phyloP scores from a whole-genome alignment of 2,888 invertebrate genomes.

The Pandemis corylana region DNA sequence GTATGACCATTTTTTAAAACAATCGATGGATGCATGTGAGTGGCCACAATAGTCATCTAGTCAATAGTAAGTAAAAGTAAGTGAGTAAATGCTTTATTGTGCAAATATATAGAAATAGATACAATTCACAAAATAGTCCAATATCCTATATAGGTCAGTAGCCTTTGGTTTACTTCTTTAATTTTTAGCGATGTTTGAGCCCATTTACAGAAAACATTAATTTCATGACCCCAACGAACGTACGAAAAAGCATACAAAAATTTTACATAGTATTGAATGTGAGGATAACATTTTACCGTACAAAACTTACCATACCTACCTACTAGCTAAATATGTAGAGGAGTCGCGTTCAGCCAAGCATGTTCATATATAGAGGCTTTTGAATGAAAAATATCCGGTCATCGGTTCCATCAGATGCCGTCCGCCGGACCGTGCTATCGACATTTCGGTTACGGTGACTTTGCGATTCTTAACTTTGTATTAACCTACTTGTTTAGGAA shows the following conservation, averaged over 20 bases:
- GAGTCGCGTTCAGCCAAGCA: constrained; percentile 21
- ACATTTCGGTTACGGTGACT: constrained; percentile 23
- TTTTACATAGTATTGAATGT: neutral
- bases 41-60: too few species aligned
- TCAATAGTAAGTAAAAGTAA: too few species aligned
- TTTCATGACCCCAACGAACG: too few species aligned
- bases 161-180: too few species aligned
- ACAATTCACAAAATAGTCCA: too few species aligned
- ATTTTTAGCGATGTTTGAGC: too few species aligned
- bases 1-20: too few species aligned
- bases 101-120: too few species aligned
- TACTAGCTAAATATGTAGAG: constrained; percentile 15
- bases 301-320: constrained; percentile 7
- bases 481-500: constrained; percentile 4
- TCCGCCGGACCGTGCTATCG: constrained; percentile 31
- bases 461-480: constrained; percentile 19
- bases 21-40: too few species aligned
- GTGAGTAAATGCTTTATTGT: too few species aligned
- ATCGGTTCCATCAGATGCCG: constrained; percentile 39
- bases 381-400: constrained; percentile 43
- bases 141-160: too few species aligned
- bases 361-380: constrained; percentile 26
- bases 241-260: neutral
- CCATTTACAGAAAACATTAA: too few species aligned
- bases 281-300: constrained; percentile 10